Conservation (phyloP, 1,140 invertebrate species). For the Diplogasteroides magnus region DNA sequence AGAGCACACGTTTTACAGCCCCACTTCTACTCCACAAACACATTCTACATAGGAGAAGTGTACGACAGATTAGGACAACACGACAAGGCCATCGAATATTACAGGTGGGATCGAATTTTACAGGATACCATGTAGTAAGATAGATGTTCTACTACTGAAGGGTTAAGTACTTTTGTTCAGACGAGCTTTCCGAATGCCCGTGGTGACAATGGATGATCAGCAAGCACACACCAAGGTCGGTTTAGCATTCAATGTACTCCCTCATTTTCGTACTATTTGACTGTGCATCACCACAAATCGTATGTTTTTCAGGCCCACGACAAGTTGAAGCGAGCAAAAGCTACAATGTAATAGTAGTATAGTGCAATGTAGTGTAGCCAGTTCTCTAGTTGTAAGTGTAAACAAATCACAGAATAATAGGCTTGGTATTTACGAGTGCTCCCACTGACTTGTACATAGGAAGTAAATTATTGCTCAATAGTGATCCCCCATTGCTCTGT, state of each 20-base stretch:
- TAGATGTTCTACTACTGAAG: no score
- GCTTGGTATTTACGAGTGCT: no score
- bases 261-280: not conserved
- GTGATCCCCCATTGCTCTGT: no score
- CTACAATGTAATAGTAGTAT: no score
- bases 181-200: conserved; percentile 40
- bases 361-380: no score
- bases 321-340: conserved; percentile 39
- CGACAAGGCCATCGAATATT: conserved; percentile 41
- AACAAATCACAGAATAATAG: no score
- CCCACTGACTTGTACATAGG: no score
- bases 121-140: not conserved
- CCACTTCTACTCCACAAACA: conserved; percentile 48
- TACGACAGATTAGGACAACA: conserved; percentile 39
- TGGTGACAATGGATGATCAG: conserved; percentile 45
- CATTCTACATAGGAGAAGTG: conserved; percentile 45
- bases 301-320: conserved; percentile 33
- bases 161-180: not conserved
- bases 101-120: conserved; percentile 21
- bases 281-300: not conserved
- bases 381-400: no score
- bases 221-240: conserved; percentile 39
- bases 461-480: no score
- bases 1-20: conserved; percentile 35
- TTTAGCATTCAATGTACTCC: conserved; percentile 1